Evolutionary conservation across 2,888 invertebrate species (phyloP).

Genomic region (Volucella zonaria): DNA sequence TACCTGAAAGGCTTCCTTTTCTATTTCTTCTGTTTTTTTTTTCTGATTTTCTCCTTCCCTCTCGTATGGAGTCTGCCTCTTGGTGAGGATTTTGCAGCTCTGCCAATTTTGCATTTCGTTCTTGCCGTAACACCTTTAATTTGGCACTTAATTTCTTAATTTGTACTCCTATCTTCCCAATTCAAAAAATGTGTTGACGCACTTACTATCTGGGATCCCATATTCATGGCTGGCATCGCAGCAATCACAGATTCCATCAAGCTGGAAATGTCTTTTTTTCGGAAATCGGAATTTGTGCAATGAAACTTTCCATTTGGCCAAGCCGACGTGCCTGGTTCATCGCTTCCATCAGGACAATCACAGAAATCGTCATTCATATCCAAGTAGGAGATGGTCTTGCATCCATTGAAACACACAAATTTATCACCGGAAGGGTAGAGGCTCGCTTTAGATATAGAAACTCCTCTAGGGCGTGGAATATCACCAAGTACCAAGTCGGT

Average conservation of each 20-base stretch:
- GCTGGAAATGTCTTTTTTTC: constrained; percentile 90
- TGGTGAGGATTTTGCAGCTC: constrained; percentile 88
- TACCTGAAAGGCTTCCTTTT: constrained; percentile 89
- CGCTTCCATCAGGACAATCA: constrained; percentile 94
- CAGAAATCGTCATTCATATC: constrained; percentile 94
- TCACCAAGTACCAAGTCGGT: constrained; percentile 79
- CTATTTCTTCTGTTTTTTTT: constrained; percentile 88
- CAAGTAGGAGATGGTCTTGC: constrained; percentile 88
- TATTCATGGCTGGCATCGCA: constrained; percentile 96
- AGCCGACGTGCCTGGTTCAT: constrained; percentile 96
- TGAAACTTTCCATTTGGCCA: constrained; percentile 95
- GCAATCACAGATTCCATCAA: constrained; percentile 98
- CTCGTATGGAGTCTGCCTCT: constrained; percentile 90
- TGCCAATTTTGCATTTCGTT: constrained; percentile 87
- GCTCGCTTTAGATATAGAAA: constrained; percentile 87
- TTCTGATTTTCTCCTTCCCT: constrained; percentile 89
- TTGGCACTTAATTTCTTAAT: constrained; percentile 89
- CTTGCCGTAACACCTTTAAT: constrained; percentile 89
- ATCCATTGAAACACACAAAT: constrained; percentile 96
- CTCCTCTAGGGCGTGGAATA: constrained; percentile 89
- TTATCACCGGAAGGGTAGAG: constrained; percentile 88
- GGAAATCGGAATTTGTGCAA: constrained; percentile 93
- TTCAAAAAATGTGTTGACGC: constrained; percentile 91
- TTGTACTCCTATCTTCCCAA: constrained; percentile 90
- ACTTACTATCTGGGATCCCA: constrained; percentile 83